These are phyloP conservation scores for Trialeurodes vaporariorum DNA, from an alignment of 1,140 invertebrate species.

Conservation along the genomic window DNA sequence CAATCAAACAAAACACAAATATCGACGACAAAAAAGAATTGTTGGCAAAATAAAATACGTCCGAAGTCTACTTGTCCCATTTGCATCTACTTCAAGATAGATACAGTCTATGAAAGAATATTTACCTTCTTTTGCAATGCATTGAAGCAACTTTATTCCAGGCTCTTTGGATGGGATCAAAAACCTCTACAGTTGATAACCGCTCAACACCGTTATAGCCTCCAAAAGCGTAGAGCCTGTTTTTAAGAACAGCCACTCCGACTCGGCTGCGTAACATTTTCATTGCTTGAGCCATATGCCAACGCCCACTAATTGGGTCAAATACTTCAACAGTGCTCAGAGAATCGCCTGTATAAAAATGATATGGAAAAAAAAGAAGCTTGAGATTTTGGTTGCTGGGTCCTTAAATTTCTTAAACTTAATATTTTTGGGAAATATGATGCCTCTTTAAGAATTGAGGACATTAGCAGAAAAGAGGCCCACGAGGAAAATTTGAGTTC, in stretches of 20 bases:
- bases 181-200: conserved; percentile 77
- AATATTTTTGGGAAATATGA: neutral
- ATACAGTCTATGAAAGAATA: too few species aligned
- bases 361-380: neutral
- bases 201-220: conserved; percentile 73
- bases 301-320: conserved; percentile 57
- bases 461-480: conserved; percentile 4
- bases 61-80: too few species aligned
- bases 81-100: too few species aligned
- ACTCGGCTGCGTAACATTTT: conserved; percentile 70
- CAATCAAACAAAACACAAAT: too few species aligned
- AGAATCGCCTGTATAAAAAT: conserved; percentile 61
- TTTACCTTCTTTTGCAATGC: conserved; percentile 69
- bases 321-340: conserved; percentile 78
- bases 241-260: conserved; percentile 69
- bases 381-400: neutral
- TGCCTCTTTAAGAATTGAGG: too few species aligned
- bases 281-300: conserved; percentile 74
- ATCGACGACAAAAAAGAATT: too few species aligned
- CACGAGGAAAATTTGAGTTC: too few species aligned
- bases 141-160: conserved; percentile 73
- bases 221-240: conserved; percentile 59
- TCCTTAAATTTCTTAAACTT: neutral
- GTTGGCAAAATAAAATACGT: too few species aligned
- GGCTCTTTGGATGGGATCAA: conserved; percentile 55